Conservation (phyloP, 2,888 invertebrate genomes). For the Ischnura elegans region DNA sequence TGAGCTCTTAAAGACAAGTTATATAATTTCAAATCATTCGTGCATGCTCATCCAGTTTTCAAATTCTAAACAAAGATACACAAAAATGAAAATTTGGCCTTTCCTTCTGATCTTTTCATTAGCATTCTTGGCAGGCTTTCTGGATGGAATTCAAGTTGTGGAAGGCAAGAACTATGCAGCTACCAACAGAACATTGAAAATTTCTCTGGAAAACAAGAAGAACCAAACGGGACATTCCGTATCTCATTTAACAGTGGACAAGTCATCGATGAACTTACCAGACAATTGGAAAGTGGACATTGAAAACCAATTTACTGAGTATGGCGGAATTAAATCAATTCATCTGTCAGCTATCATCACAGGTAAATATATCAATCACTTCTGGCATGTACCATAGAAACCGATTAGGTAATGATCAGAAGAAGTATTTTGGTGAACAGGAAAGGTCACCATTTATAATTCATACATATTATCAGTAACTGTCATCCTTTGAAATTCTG, state of each 20-base stretch:
- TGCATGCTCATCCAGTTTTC: too few species aligned
- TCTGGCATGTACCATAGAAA: too few species aligned
- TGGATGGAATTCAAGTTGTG: neutral
- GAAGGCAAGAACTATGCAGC: neutral
- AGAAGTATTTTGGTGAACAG: too few species aligned
- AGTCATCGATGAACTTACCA: neutral
- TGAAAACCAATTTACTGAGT: neutral
- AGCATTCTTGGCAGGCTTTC: neutral
- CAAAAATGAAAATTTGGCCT: neutral
- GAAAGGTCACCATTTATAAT: too few species aligned
- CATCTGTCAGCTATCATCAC: neutral
- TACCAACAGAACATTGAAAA: neutral
- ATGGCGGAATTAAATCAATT: neutral
- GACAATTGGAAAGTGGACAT: slow-evolving; percentile 33
- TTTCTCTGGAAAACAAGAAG: slow-evolving; percentile 5
- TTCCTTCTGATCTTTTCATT: neutral
- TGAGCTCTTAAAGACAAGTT: too few species aligned
- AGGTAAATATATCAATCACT: neutral
- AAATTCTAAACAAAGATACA: too few species aligned
- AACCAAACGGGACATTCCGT: slow-evolving; percentile 25
- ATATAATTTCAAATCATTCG: too few species aligned
- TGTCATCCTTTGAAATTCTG: too few species aligned
- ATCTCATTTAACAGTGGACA: neutral
- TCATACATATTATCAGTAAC: too few species aligned
- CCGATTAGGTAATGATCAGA: too few species aligned